Evolutionary conservation across 2,113 vertebrate genomes (phyloP).

Genomic region (Cyanistes caeruleus): DNA sequence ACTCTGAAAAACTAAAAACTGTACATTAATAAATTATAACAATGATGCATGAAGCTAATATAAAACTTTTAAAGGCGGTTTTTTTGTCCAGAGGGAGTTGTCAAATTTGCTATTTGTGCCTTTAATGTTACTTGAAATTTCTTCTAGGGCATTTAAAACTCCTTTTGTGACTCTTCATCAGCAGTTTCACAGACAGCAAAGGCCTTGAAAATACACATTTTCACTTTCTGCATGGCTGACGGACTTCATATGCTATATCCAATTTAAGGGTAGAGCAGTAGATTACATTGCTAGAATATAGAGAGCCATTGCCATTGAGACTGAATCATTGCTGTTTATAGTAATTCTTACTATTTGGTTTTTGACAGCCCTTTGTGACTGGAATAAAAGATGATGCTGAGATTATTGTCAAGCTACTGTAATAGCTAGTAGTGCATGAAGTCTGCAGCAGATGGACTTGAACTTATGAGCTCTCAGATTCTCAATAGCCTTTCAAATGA

Average conservation of each 20-base stretch:
- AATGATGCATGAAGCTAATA: slow-evolving; percentile 68
- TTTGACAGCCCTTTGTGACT: slow-evolving; percentile 67
- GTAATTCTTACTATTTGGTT: slow-evolving; percentile 71
- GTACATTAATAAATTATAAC: slow-evolving; percentile 70
- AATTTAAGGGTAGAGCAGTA: slow-evolving; percentile 69
- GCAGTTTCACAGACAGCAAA: slow-evolving; percentile 57
- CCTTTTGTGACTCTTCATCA: slow-evolving; percentile 66
- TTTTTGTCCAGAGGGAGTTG: slow-evolving; percentile 49
- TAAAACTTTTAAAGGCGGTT: slow-evolving; percentile 59
- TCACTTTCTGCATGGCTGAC: slow-evolving; percentile 72
- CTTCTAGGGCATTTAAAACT: slow-evolving; percentile 65
- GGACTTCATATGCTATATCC: slow-evolving; percentile 66
- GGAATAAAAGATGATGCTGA: slow-evolving; percentile 49
- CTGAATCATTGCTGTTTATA: slow-evolving; percentile 60
- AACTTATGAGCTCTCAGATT: slow-evolving; percentile 18
- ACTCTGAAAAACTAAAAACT: slow-evolving; percentile 50
- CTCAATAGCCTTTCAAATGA: slow-evolving; percentile 40
- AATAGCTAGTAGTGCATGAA: slow-evolving; percentile 15
- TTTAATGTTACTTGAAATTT: slow-evolving; percentile 65
- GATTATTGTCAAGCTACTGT: slow-evolving; percentile 31
- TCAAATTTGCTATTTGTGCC: slow-evolving; percentile 55
- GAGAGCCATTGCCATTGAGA: slow-evolving; percentile 50
- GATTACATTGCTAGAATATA: slow-evolving; percentile 68
- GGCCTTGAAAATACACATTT: slow-evolving; percentile 61
- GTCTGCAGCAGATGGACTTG: slow-evolving; percentile 32